Evolutionary conservation across 92 coral and sea anemone genomes (phyloP).

Genomic region (Bergia puertoricense): DNA sequence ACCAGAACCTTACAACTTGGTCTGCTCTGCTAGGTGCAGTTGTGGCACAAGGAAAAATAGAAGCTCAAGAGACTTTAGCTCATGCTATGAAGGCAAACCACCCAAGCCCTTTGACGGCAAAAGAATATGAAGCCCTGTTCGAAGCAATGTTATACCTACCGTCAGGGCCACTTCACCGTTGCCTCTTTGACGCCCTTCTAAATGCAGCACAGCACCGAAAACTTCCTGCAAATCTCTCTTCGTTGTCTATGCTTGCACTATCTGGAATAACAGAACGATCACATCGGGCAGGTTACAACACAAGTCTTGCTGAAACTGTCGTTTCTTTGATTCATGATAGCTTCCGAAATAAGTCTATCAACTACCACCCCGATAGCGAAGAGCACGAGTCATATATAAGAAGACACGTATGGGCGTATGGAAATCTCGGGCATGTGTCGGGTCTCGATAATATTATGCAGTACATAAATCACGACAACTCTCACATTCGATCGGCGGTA

Average conservation of each 20-base stretch:
- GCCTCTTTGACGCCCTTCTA: slow-evolving; percentile 65
- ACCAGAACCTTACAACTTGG: slow-evolving; percentile 78
- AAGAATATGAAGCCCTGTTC: slow-evolving; percentile 67
- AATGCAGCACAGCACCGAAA: slow-evolving; percentile 29
- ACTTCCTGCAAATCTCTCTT: slow-evolving; percentile 45
- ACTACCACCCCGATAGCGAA: slow-evolving; percentile 73
- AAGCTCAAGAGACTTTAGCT: slow-evolving; percentile 66
- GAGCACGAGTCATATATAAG: slow-evolving; percentile 74
- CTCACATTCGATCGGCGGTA: slow-evolving; percentile 87
- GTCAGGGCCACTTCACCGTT: slow-evolving; percentile 68
- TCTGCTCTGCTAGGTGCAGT: slow-evolving; percentile 59
- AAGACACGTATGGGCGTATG: slow-evolving; percentile 92
- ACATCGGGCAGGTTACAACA: slow-evolving; percentile 78
- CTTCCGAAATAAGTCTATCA: slow-evolving; percentile 68
- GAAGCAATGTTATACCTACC: slow-evolving; percentile 69
- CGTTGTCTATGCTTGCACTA: slow-evolving; percentile 81
- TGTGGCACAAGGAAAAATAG: slow-evolving; percentile 60
- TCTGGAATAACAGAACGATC: slow-evolving; percentile 75
- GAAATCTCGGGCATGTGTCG: slow-evolving; percentile 87
- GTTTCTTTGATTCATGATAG: slow-evolving; percentile 75
- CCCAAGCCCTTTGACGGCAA: slow-evolving; percentile 60
- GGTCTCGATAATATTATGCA: slow-evolving; percentile 69
- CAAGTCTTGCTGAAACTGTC: slow-evolving; percentile 62
- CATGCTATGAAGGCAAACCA: slow-evolving; percentile 54
- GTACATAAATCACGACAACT: slow-evolving; percentile 86